phyloP scores from a whole-genome alignment of 2,113 vertebrate genomes.

The Smithornis capensis region DNA sequence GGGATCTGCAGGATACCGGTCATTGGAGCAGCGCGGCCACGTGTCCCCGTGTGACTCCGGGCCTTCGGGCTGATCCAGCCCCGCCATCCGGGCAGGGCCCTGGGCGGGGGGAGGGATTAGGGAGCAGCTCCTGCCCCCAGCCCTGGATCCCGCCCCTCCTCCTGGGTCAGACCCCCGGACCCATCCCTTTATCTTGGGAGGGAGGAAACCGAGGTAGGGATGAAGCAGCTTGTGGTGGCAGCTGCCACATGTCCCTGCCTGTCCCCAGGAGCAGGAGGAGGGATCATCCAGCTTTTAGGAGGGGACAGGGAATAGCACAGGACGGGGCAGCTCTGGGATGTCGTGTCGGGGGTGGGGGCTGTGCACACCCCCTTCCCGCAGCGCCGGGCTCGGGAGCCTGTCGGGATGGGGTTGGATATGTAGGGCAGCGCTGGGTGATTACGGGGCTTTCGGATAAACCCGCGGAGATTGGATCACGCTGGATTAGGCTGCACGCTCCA shows the following conservation, averaged over 20 bases:
- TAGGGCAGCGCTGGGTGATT: conserved; percentile 42
- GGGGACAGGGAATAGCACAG: rapidly evolving
- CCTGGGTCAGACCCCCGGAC: background rate
- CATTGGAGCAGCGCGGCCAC: background rate
- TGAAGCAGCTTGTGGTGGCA: background rate
- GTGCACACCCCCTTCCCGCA: background rate
- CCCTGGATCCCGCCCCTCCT: rapidly evolving
- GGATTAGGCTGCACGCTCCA: conserved; percentile 41
- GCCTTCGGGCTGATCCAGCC: background rate
- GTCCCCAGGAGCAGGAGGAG: background rate
- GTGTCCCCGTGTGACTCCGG: background rate
- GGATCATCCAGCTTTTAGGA: background rate
- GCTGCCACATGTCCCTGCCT: rapidly evolving
- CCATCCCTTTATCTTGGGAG: background rate
- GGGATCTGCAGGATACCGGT: background rate
- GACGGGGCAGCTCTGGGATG: background rate
- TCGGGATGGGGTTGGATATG: background rate
- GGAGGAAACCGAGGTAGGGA: background rate
- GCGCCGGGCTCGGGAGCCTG: background rate
- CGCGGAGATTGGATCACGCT: conserved; percentile 18
- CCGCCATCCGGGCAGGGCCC: rapidly evolving
- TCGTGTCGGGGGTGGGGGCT: background rate
- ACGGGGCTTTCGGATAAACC: conserved; percentile 1
- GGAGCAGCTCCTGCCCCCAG: background rate
- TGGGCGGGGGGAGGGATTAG: background rate